Conservation (phyloP, 1,140 invertebrate species). For the Diachasma alloeum region DNA sequence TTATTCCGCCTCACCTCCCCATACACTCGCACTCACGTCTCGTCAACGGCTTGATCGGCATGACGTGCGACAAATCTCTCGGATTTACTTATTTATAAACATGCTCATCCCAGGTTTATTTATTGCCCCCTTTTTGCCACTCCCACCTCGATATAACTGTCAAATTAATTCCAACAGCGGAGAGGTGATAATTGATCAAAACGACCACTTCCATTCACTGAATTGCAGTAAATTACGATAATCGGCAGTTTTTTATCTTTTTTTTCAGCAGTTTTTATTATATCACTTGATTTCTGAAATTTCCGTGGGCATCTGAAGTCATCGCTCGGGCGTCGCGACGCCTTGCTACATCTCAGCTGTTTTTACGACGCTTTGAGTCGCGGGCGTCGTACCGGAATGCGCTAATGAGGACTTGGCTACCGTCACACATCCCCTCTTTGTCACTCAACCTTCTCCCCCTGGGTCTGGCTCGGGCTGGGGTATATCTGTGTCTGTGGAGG, state of each 20-base stretch:
- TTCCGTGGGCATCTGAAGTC: background rate
- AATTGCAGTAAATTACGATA: background rate
- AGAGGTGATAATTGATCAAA: slow-evolving; percentile 23
- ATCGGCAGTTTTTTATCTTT: background rate
- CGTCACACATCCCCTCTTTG: slow-evolving; percentile 52
- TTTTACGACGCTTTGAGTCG: slow-evolving; percentile 65
- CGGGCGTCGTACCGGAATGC: slow-evolving; percentile 64
- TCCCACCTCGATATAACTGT: background rate
- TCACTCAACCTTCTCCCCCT: slow-evolving; percentile 24
- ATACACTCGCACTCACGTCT: background rate
- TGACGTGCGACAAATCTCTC: slow-evolving; percentile 51
- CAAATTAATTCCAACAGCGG: slow-evolving; percentile 47
- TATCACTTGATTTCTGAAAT: slow-evolving; percentile 2
- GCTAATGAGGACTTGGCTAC: slow-evolving; percentile 66
- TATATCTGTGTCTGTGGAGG: background rate
- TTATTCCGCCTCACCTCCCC: background rate
- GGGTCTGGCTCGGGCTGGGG: background rate
- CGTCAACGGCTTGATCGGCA: slow-evolving; percentile 13
- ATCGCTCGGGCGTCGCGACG: slow-evolving; percentile 23
- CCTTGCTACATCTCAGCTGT: slow-evolving; percentile 61
- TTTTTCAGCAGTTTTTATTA: slow-evolving; percentile 21
- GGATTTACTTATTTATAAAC: slow-evolving; percentile 58
- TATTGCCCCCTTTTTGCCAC: slow-evolving; percentile 46
- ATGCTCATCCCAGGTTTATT: slow-evolving; percentile 52
- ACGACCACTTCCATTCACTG: background rate